Conservation (phyloP, 2,797 vertebrate genomes). For the Poecile montanus region DNA sequence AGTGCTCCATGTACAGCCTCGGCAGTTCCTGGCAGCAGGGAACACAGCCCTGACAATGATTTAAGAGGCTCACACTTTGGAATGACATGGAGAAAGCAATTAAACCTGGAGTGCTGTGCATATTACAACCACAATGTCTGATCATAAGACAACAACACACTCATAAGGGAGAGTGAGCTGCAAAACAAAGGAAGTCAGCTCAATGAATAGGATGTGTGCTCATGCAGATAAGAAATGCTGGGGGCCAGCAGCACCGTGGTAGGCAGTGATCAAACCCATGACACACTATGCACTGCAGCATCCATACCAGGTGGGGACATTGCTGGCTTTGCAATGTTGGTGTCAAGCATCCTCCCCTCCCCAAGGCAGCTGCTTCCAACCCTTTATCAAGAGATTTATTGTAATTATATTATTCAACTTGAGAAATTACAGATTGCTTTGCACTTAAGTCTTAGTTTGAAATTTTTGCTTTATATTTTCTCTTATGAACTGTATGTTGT, state of each 20-base stretch:
- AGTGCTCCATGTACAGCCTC: background rate
- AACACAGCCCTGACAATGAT: background rate
- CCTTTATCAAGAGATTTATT: background rate
- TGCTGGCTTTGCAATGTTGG: background rate
- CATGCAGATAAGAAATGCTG: background rate
- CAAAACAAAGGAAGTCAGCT: background rate
- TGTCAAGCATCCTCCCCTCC: background rate
- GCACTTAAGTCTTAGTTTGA: background rate
- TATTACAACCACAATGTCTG: fast-evolving
- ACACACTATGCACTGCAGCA: background rate
- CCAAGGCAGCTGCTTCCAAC: background rate
- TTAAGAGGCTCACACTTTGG: background rate
- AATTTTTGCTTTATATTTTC: background rate
- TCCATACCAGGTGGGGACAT: background rate
- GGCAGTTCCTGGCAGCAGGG: background rate
- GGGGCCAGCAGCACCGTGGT: background rate
- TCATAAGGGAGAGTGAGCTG: background rate
- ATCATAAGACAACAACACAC: background rate
- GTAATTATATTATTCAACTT: background rate
- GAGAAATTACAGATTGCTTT: background rate
- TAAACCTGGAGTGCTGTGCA: background rate
- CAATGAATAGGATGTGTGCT: background rate
- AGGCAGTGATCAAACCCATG: fast-evolving
- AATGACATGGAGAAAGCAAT: background rate
- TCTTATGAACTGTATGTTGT: background rate